Evolutionary conservation across 2,113 vertebrate species (phyloP).

Genomic region (human): DNA sequence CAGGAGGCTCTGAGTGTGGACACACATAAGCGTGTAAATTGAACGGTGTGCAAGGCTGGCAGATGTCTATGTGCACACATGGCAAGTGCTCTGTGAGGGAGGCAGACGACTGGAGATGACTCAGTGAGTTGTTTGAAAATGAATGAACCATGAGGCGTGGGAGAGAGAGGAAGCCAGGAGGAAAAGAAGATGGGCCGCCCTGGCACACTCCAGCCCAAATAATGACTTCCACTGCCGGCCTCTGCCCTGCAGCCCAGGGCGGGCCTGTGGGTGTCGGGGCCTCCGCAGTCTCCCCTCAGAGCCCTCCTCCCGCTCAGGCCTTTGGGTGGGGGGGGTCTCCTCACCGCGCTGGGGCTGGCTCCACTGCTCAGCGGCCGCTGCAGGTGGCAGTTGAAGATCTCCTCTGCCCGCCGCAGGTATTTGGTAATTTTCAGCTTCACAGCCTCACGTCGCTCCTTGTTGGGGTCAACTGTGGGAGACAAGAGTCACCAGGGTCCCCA

Average conservation of each 20-base stretch:
- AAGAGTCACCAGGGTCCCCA: neutral
- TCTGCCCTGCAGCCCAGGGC: neutral
- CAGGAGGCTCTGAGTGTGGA: neutral
- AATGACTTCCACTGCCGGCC: neutral
- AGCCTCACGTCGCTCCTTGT: slow-evolving; percentile 95
- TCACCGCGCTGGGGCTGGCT: slow-evolving; percentile 85
- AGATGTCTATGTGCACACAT: neutral
- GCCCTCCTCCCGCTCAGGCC: neutral
- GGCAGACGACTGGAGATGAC: neutral
- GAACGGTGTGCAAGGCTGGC: accelerated
- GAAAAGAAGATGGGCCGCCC: no score
- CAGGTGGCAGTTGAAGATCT: slow-evolving; percentile 97
- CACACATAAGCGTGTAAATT: accelerated
- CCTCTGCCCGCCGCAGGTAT: slow-evolving; percentile 96
- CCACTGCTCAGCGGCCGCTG: slow-evolving; percentile 88
- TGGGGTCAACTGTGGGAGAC: slow-evolving; percentile 91
- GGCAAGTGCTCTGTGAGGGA: neutral
- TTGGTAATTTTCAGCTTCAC: slow-evolving; percentile 97
- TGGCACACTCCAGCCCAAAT: accelerated
- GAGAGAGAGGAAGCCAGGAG: neutral
- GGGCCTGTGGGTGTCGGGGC: accelerated
- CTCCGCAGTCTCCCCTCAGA: neutral
- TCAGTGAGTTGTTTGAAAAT: neutral
- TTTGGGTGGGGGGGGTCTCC: neutral
- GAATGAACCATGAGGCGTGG: neutral